A percentile compares a stretch with the other conserved stretches of the same genome.
These are phyloP conservation scores for Neuroscelio doddi DNA, from an alignment of 2,888 invertebrate genomes.

Conservation along the genomic window DNA sequence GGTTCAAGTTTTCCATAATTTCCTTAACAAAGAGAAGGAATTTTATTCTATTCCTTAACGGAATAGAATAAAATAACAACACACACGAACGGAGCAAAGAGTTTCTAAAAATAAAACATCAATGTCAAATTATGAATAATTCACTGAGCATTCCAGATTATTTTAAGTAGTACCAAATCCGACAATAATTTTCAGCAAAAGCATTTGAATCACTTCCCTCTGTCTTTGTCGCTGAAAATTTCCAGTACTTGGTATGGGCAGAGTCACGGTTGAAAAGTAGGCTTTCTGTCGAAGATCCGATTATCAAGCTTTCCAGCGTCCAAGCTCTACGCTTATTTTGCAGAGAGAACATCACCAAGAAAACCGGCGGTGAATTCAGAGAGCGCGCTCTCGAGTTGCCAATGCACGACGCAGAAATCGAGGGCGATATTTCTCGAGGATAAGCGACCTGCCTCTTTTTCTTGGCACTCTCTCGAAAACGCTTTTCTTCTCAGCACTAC, in stretches of 20 bases:
- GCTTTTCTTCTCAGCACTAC: constrained; percentile 26
- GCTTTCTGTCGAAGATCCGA: constrained; percentile 28
- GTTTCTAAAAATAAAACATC: too few species aligned
- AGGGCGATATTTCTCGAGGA: constrained; percentile 22
- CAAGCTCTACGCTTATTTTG: constrained; percentile 17
- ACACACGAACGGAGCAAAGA: too few species aligned
- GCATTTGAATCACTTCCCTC: neutral
- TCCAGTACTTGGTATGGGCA: constrained; percentile 5
- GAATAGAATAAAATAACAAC: too few species aligned
- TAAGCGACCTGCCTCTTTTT: constrained; percentile 16
- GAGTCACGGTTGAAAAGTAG: constrained; percentile 16
- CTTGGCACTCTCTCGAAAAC: constrained; percentile 15
- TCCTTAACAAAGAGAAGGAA: too few species aligned
- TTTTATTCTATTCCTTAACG: too few species aligned
- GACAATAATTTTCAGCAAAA: neutral
- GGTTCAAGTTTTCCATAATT: too few species aligned
- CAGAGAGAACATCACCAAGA: constrained; percentile 6
- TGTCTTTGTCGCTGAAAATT: constrained; percentile 6
- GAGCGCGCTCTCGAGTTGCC: constrained; percentile 14
- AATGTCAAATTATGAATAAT: too few species aligned
- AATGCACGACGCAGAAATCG: constrained; percentile 10
- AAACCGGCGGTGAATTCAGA: constrained; percentile 8
- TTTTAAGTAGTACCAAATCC: neutral
- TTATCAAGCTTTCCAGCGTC: constrained; percentile 28
- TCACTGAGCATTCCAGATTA: too few species aligned